Percentiles rank a stretch among this genome's conserved stretches.
These are phyloP conservation scores for Aphodius granarius DNA, from an alignment of 2,888 invertebrate genomes.

Conservation along the genomic window DNA sequence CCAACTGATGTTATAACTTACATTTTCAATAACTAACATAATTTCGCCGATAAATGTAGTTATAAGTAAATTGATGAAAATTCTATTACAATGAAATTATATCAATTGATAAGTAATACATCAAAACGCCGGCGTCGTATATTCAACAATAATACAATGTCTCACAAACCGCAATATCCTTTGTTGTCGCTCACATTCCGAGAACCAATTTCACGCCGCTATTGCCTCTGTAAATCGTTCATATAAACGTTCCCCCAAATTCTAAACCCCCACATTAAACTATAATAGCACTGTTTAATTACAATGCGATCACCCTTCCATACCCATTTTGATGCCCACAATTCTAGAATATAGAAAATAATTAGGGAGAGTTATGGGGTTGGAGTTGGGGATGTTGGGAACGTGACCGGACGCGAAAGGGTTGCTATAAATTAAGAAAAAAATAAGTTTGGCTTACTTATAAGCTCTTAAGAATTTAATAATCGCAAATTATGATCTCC, in stretches of 20 bases:
- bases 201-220: background rate
- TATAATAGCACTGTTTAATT: background rate
- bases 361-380: background rate
- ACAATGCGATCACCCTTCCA: background rate
- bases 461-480: background rate
- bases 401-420: background rate
- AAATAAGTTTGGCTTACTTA: background rate
- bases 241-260: background rate
- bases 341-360: background rate
- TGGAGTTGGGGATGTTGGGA: background rate
- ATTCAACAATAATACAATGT: background rate
- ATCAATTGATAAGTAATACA: background rate
- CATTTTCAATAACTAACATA: no score
- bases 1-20: no score
- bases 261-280: background rate
- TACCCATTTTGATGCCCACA: background rate
- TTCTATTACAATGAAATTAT: no score
- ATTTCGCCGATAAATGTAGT: no score
- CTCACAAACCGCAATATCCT: background rate
- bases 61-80: no score
- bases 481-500: background rate
- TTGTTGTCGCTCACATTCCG: background rate
- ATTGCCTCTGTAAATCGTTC: background rate
- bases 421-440: background rate
- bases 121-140: background rate